phyloP scores from a whole-genome alignment of 2,113 vertebrate genomes.

The Lampris megalopsis region DNA sequence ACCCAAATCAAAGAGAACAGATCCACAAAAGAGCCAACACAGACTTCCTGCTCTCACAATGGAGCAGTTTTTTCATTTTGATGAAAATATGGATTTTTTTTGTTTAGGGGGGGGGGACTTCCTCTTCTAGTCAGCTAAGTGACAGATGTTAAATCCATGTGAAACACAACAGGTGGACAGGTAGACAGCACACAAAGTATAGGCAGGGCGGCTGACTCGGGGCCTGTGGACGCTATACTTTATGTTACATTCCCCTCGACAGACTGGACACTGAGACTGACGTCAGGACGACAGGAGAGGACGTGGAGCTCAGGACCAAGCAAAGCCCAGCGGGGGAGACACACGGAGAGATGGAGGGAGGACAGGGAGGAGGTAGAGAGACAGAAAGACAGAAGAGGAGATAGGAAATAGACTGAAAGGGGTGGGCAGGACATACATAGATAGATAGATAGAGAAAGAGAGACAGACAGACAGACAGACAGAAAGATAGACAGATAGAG shows the following conservation, averaged over 20 bases:
- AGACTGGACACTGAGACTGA: conserved; percentile 61
- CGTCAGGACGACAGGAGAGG: conserved; percentile 38
- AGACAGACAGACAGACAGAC: background rate
- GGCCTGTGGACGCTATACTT: conserved; percentile 74
- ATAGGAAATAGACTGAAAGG: background rate
- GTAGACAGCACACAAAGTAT: conserved; percentile 78
- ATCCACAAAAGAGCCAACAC: conserved; percentile 9
- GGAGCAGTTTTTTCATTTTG: background rate
- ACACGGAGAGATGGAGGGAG: background rate
- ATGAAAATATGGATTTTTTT: conserved; percentile 19
- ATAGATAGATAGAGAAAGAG: background rate
- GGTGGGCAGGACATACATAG: no score
- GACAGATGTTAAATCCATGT: conserved; percentile 86
- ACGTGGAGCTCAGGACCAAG: conserved; percentile 56
- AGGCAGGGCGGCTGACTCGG: conserved; percentile 53
- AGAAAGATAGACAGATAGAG: background rate
- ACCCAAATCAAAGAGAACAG: conserved; percentile 16
- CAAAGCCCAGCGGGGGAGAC: conserved; percentile 59
- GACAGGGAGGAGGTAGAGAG: background rate
- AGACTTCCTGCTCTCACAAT: background rate
- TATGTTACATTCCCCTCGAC: conserved; percentile 73
- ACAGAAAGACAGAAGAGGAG: conserved; percentile 2
- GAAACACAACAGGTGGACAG: conserved; percentile 88
- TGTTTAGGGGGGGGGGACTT: background rate
- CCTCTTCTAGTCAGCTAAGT: conserved; percentile 1